Base-by-base conservation (phyloP, 35 echinoderm and acorn worm genomes). In the Patiria miniata region DNA sequence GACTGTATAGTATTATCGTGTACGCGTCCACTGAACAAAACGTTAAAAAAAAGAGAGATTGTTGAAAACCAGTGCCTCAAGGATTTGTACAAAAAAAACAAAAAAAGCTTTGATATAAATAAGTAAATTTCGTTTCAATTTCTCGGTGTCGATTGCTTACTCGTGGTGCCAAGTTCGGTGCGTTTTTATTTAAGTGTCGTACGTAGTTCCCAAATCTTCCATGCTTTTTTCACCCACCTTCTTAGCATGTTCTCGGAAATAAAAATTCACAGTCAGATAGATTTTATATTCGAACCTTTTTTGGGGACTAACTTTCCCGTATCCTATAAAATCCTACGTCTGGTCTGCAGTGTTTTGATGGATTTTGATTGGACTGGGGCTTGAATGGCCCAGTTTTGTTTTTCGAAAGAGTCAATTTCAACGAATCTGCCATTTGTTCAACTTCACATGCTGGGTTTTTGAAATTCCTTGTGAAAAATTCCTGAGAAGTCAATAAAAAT, bases 11-110 rank as follows among this genome's bases (percentile, higher is more conserved):
- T 36, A 28, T 73, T 10, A 73, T 9, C 29, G 65, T 73, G 34
- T n/a, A n/a, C 14, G 65, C 65, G 65, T 73, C 65, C 65, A 73
- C 14, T 73, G 65, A 73, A 73, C 34, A 73, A 73, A 73, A 73
- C 26, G 19, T 32, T 26, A 73, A 14, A 61, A 61, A 21, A 61
- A 61, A 7, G 58, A 61, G 21, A 61, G 19, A 21, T 61, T 61
- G 28, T 61, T 14, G 29, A 73, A 73, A 28, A 73, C 23, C 65
- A 73, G 65, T 73, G 65, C 65, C 65, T 73, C 26, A 73, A 73
- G 65, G 65, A 73, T 73, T 73, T 73, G 65, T 73, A 73, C 14
- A 73, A 73, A 73, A 73, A 47, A 47, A 4, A 6, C 21, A 73
- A 73, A 73, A 47, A 47, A 4, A 6, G 65, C 65, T 73, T 73